These are phyloP conservation scores for Monochamus saltuarius DNA, from an alignment of 1,140 invertebrate genomes.

Conservation along the genomic window DNA sequence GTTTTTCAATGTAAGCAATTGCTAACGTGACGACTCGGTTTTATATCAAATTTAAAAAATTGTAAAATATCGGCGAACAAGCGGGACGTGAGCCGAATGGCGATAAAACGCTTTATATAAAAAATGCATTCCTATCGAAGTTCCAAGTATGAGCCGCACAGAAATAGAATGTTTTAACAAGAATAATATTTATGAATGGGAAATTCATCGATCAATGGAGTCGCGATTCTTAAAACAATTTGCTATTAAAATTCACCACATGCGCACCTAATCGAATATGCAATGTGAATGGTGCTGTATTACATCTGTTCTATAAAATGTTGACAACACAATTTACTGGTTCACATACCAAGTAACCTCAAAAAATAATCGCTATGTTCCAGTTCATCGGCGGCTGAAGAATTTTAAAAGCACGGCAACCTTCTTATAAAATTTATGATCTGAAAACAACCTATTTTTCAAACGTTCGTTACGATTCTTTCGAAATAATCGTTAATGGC, in stretches of 20 bases:
- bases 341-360: constrained; percentile 29
- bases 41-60: no score
- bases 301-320: constrained; percentile 29
- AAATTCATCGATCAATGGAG: constrained; percentile 27
- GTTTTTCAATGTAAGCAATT: no score
- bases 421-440: not conserved
- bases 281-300: constrained; percentile 20
- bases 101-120: constrained; percentile 10
- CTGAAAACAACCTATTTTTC: not conserved
- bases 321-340: constrained; percentile 28
- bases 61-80: no score
- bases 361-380: constrained; percentile 19
- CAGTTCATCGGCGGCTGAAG: constrained; percentile 7
- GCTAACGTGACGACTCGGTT: no score
- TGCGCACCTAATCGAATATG: constrained; percentile 25
- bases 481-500: no score
- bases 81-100: not conserved
- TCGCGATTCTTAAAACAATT: constrained; percentile 26
- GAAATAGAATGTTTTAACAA: not conserved
- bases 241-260: constrained; percentile 27
- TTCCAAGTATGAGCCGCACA: not conserved
- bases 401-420: constrained; percentile 12
- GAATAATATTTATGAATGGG: constrained; percentile 14
- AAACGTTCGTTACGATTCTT: no score
- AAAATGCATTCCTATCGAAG: constrained; percentile 13